Evolutionary conservation across 1,140 invertebrate genomes (phyloP).

Genomic region (Tetragonula clypearis): DNA sequence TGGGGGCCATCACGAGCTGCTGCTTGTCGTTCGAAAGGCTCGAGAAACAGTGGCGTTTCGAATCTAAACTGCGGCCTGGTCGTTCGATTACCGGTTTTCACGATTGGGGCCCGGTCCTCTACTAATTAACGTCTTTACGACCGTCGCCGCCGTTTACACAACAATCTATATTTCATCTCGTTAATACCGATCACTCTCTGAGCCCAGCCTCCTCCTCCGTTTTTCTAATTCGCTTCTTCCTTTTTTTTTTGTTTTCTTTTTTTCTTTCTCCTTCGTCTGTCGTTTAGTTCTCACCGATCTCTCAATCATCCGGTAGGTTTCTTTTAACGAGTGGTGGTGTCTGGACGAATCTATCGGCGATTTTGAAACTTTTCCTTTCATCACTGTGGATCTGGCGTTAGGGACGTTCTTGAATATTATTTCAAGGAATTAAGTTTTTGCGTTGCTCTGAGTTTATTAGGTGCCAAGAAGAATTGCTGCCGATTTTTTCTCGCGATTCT

Average conservation of each 20-base stretch:
- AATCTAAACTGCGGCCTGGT: neutral
- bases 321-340: neutral
- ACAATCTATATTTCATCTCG: constrained; percentile 1
- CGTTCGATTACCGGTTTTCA: constrained; percentile 19
- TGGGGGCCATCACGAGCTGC: constrained; percentile 46
- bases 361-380: neutral
- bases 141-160: neutral
- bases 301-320: neutral
- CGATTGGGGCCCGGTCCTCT: too few species aligned
- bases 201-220: neutral
- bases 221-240: neutral
- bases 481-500: too few species aligned
- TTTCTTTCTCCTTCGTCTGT: too few species aligned
- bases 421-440: too few species aligned
- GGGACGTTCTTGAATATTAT: too few species aligned
- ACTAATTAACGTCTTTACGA: constrained; percentile 28
- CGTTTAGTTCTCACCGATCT: neutral
- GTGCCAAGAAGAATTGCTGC: too few species aligned
- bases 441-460: too few species aligned
- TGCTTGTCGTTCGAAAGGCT: neutral
- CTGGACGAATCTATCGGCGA: neutral
- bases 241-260: neutral
- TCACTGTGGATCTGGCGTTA: too few species aligned
- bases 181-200: neutral
- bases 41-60: neutral